Percentiles rank a stretch among this genome's conserved stretches.
Conservation (phyloP, 2,888 invertebrate species). For the Spicauda simplicius region DNA sequence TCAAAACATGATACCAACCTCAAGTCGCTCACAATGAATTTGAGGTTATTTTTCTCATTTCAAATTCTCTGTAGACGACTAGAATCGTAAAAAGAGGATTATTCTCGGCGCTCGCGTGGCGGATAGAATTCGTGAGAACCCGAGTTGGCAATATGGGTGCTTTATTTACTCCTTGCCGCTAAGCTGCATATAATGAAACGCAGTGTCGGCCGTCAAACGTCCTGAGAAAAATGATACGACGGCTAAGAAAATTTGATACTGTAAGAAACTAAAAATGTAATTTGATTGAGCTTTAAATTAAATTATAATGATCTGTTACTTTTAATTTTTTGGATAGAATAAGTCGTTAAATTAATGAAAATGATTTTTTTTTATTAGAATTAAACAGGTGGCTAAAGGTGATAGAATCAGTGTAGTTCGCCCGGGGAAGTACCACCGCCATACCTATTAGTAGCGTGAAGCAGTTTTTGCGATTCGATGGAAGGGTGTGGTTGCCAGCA, state of each 20-base stretch:
- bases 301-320: too few relatives aligned
- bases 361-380: too few relatives aligned
- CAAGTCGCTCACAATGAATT: constrained; percentile 70
- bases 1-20: constrained; percentile 65
- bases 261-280: too few relatives aligned
- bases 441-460: too few relatives aligned
- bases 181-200: constrained; percentile 86
- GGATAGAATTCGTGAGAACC: constrained; percentile 78
- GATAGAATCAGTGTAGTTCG: too few relatives aligned
- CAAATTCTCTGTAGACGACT: constrained; percentile 78
- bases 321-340: too few relatives aligned
- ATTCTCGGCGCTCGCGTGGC: constrained; percentile 69
- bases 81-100: constrained; percentile 84
- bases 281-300: too few relatives aligned
- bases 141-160: constrained; percentile 79
- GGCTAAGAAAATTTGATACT: constrained; percentile 57
- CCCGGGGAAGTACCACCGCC: too few relatives aligned
- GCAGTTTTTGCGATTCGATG: too few relatives aligned
- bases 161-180: constrained; percentile 80
- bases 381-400: too few relatives aligned
- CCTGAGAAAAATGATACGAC: constrained; percentile 58
- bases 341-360: too few relatives aligned
- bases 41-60: constrained; percentile 81
- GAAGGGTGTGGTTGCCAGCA: too few relatives aligned
- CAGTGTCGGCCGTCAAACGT: constrained; percentile 75